These are phyloP conservation scores for Columba guinea DNA, from an alignment of 2,797 vertebrate species.

Conservation along the genomic window DNA sequence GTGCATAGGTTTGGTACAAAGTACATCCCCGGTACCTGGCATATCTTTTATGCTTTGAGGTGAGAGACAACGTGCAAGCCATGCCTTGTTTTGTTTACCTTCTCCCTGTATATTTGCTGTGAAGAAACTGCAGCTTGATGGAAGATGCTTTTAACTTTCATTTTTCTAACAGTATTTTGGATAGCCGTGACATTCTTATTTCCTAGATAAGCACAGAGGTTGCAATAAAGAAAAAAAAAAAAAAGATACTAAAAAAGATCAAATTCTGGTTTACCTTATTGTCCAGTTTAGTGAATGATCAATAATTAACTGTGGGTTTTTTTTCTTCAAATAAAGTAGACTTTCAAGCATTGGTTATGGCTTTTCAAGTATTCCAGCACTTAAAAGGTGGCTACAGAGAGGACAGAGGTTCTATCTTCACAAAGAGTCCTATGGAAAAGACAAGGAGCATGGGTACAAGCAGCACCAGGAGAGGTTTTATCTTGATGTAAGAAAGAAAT, in stretches of 20 bases:
- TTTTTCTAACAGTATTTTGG: neutral
- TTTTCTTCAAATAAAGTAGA: neutral
- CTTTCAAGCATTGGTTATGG: neutral
- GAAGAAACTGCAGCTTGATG: neutral
- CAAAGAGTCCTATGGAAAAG: neutral
- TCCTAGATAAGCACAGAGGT: neutral
- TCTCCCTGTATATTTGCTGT: neutral
- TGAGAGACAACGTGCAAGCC: neutral
- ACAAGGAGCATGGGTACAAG: neutral
- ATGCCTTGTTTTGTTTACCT: neutral
- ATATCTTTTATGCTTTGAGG: neutral
- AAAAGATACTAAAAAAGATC: neutral
- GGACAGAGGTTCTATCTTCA: neutral
- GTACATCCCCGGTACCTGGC: neutral
- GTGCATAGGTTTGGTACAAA: neutral
- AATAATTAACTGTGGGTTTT: neutral
- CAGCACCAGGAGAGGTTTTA: neutral
- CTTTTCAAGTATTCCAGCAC: neutral
- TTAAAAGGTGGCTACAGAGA: neutral
- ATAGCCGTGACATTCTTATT: neutral
- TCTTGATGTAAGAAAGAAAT: neutral
- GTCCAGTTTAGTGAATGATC: neutral
- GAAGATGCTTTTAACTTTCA: neutral
- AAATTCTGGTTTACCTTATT: neutral
- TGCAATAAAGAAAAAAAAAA: neutral